A percentile compares a stretch with the other conserved stretches of the same genome.
Evolutionary conservation across 2,888 invertebrate genomes (phyloP).

Genomic region (Lasiommata megera): DNA sequence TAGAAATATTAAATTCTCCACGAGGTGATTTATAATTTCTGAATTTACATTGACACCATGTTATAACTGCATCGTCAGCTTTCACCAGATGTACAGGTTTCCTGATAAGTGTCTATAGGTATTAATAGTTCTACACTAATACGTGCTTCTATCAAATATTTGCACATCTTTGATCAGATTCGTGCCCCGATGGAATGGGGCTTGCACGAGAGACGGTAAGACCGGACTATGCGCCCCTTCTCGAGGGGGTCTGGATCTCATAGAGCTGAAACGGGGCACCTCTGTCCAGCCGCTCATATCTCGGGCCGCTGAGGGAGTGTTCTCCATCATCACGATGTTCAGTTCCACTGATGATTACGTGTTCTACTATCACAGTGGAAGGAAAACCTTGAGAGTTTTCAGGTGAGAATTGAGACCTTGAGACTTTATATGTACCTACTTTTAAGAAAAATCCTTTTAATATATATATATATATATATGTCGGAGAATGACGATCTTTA

Average conservation of each 20-base stretch:
- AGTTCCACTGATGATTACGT: conserved; percentile 97
- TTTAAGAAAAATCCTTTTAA: too few relatives aligned
- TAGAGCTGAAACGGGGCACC: conserved; percentile 94
- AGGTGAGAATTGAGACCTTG: too few relatives aligned
- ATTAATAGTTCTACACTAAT: too few relatives aligned
- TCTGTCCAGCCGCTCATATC: conserved; percentile 95
- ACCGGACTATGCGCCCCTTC: conserved; percentile 95
- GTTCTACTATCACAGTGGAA: conserved; percentile 97
- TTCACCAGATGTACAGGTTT: too few relatives aligned
- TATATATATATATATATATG: too few relatives aligned
- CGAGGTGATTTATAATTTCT: too few relatives aligned
- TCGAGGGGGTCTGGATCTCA: conserved; percentile 95
- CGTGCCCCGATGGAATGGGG: conserved; percentile 96
- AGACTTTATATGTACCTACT: background rate
- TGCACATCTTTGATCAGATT: conserved; percentile 64
- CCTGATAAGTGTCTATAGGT: too few relatives aligned
- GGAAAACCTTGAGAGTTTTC: conserved; percentile 96
- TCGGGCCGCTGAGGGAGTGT: conserved; percentile 97
- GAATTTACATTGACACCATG: too few relatives aligned
- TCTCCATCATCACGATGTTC: conserved; percentile 96
- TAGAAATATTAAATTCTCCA: too few relatives aligned
- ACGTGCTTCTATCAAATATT: too few relatives aligned
- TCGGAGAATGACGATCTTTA: too few relatives aligned
- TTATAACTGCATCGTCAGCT: too few relatives aligned
- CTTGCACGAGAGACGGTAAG: conserved; percentile 92